phyloP scores from a whole-genome alignment of 2,888 invertebrate genomes.

The Penaeus monodon region DNA sequence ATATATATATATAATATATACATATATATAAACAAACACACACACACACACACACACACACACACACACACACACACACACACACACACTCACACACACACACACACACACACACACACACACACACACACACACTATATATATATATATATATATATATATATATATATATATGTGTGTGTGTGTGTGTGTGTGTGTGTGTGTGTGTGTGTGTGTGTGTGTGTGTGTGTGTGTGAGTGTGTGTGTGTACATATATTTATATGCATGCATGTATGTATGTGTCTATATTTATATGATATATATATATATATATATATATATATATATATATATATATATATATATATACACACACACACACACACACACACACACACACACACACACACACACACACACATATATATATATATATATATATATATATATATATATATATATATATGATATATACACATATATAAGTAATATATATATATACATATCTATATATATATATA shows the following conservation, averaged over 20 bases:
- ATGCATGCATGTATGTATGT: background rate
- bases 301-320: background rate
- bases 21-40: no score
- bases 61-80: no score
- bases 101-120: no score
- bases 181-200: no score
- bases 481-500: constrained; percentile 1
- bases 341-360: background rate
- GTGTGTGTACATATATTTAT: background rate
- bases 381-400: background rate
- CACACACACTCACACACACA: no score
- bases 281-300: background rate
- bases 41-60: no score
- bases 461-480: background rate
- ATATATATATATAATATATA: background rate
- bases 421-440: no score
- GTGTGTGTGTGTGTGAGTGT: no score
- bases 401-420: background rate
- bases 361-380: background rate
- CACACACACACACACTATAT: no score
- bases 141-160: background rate
- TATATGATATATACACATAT: no score
- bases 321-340: background rate
- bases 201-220: no score
- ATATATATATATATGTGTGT: background rate